Percentiles rank a stretch among this genome's conserved stretches.
phyloP scores from a whole-genome alignment of 2,113 vertebrate genomes.

The Lota lota region DNA sequence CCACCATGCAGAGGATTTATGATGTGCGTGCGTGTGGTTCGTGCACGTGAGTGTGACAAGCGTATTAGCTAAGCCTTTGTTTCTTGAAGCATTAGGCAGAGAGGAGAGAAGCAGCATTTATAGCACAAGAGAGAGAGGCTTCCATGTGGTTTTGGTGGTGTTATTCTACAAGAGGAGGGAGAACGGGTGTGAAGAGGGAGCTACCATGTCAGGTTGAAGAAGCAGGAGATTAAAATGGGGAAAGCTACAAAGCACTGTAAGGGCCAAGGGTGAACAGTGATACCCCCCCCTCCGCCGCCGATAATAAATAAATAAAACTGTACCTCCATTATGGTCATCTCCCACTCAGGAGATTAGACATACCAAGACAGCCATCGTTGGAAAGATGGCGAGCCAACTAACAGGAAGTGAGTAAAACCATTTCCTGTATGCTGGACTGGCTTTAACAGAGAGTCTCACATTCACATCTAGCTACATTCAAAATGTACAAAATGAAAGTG shows the following conservation, averaged over 20 bases:
- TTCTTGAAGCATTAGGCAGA: no score
- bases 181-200: conserved; percentile 20
- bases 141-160: not conserved
- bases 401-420: conserved; percentile 44
- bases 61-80: no score
- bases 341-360: conserved; percentile 29
- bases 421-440: conserved; percentile 42
- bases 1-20: no score
- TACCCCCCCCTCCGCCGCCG: conserved; percentile 53
- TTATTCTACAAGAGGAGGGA: conserved; percentile 12
- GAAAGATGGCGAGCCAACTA: conserved; percentile 40
- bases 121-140: not conserved
- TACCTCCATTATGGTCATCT: conserved; percentile 56
- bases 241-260: conserved; percentile 28
- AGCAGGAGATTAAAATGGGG: conserved; percentile 23
- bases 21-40: not conserved
- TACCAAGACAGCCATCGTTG: conserved; percentile 47
- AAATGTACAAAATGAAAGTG: conserved; percentile 24
- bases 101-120: not conserved
- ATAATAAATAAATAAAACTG: conserved; percentile 26
- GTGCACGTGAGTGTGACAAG: no score
- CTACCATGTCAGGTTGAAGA: conserved; percentile 37
- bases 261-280: conserved; percentile 38
- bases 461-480: conserved; percentile 20
- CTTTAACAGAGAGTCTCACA: conserved; percentile 46